Evolutionary conservation across 53 echinoderm and acorn worm species (phyloP).

Genomic region (Arbacia lixula): DNA sequence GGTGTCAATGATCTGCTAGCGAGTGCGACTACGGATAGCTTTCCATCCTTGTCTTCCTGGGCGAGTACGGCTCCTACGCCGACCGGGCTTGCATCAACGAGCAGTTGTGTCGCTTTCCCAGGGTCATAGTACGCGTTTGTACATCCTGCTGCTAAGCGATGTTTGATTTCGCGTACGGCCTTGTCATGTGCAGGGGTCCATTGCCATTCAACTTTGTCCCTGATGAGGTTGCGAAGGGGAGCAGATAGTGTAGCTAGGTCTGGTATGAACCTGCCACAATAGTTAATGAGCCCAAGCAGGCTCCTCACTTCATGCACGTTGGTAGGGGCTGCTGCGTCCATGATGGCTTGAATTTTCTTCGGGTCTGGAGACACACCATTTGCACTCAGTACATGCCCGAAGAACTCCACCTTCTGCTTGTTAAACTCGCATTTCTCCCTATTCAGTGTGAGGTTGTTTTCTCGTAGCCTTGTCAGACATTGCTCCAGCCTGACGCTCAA

Average conservation of each 20-base stretch:
- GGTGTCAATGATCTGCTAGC: constrained; percentile 57
- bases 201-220: constrained; percentile 49
- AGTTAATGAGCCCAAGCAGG: constrained; percentile 59
- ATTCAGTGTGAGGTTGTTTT: too few species aligned
- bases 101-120: constrained; percentile 61
- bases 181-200: background rate
- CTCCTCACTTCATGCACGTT: too few species aligned
- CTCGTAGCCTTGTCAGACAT: too few species aligned
- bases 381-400: too few species aligned
- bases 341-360: too few species aligned
- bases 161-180: constrained; percentile 44
- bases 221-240: constrained; percentile 49
- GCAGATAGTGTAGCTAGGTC: constrained; percentile 45
- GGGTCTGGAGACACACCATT: too few species aligned
- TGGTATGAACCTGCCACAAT: constrained; percentile 53
- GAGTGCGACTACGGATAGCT: background rate
- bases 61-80: constrained; percentile 62
- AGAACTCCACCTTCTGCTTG: too few species aligned
- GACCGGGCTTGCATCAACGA: constrained; percentile 69
- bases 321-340: too few species aligned
- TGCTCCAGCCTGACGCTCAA: too few species aligned
- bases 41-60: constrained; percentile 44
- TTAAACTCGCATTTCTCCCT: too few species aligned
- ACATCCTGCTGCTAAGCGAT: constrained; percentile 38
- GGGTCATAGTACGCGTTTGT: constrained; percentile 68